Evolutionary conservation across 2,113 vertebrate genomes (phyloP), one percentile per base, ranked within the genome.

Genomic region (Neolamprologus caudopunctatus): DNA sequence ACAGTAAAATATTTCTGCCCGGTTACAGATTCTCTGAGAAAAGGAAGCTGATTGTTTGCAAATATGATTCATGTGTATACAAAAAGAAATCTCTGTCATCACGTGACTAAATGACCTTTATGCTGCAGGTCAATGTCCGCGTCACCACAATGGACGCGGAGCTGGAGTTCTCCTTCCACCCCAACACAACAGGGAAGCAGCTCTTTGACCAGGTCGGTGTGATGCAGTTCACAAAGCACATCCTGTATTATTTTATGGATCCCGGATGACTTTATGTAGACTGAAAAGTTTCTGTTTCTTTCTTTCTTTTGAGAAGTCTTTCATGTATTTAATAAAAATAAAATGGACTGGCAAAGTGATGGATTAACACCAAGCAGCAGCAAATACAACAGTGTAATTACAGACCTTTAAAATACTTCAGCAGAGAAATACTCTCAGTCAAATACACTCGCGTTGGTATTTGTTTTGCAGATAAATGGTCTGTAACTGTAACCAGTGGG

Each of bases 111-210:
- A 79, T 17, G 1, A 9, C 33, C 4, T 53, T 85, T 83, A 85
- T 88, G 9, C 61, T 75, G 61, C 92, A 99, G 99, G 96, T 99
- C 95, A 99, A 99, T 0, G 97, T 99, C 75, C 98, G 98, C 47
- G 97, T 99, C 92, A 98, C 97, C 93, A 97, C 98, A 19, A 96
- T 99, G 99, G 98, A 99, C 61, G 98, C 98, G 0, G 98, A 99
- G 96, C 95, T 99, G 97, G 99, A 99, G 95, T 99, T 99, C 82
- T 98, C 98, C 91, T 98, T 99, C 96, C 97, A 98, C 91, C 96
- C 97, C 10, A 98, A 96, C 88, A 99, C 97, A 28, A 99, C 97
- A 3, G 98, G 99, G 81, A 98, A 98, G 81, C 98, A 99, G 94
- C 97, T 99, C 10, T 99, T 98, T 79, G 98, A 99, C 80, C 99